A percentile compares a stretch with the other conserved stretches of the same genome.
Evolutionary conservation across 2,113 vertebrate genomes (phyloP).

Genomic region (Larimichthys crocea): DNA sequence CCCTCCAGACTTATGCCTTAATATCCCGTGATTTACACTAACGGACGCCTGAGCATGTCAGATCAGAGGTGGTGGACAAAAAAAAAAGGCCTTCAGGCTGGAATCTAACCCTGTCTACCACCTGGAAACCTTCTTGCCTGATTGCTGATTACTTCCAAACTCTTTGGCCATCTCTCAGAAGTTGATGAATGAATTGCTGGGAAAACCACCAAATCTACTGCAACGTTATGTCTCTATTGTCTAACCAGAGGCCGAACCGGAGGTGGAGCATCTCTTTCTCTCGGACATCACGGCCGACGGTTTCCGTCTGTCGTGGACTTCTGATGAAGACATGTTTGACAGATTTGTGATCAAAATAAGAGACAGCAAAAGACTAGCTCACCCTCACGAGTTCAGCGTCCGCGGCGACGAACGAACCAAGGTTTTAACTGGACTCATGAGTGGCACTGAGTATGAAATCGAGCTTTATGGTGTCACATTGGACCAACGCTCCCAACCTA

Average conservation of each 20-base stretch:
- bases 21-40: slow-evolving; percentile 40
- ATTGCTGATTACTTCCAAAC: slow-evolving; percentile 33
- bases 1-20: background rate
- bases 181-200: slow-evolving; percentile 15
- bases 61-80: slow-evolving; percentile 16
- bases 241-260: slow-evolving; percentile 92
- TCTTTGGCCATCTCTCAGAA: slow-evolving; percentile 15
- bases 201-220: slow-evolving; percentile 1
- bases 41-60: slow-evolving; percentile 63
- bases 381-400: slow-evolving; percentile 87
- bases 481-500: slow-evolving; percentile 90
- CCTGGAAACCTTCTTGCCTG: slow-evolving; percentile 34
- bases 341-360: slow-evolving; percentile 95
- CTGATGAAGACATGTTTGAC: slow-evolving; percentile 92
- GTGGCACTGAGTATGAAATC: slow-evolving; percentile 93
- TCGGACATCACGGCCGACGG: slow-evolving; percentile 89
- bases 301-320: slow-evolving; percentile 94
- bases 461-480: slow-evolving; percentile 91
- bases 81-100: slow-evolving; percentile 5
- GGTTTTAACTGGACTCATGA: slow-evolving; percentile 89
- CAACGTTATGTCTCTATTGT: slow-evolving; percentile 70
- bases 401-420: slow-evolving; percentile 87
- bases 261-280: slow-evolving; percentile 95
- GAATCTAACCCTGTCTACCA: slow-evolving; percentile 21
- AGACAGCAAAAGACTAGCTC: slow-evolving; percentile 88